phyloP scores from a whole-genome alignment of 2,797 vertebrate species.

The Poliocrania exsul region DNA sequence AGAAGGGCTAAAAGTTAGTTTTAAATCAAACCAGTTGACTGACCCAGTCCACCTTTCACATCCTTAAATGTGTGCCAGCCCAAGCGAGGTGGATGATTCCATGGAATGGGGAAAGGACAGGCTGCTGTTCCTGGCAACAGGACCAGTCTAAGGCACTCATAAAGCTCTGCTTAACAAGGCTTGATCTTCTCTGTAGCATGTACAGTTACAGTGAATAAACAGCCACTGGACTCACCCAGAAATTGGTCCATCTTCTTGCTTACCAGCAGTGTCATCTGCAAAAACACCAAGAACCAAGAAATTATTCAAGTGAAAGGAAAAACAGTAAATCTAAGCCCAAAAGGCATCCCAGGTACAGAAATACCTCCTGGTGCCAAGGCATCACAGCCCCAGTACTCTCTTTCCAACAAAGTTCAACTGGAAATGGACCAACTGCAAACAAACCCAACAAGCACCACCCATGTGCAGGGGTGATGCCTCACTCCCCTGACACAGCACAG shows the following conservation, averaged over 20 bases:
- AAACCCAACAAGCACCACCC: neutral
- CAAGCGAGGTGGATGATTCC: rapidly evolving
- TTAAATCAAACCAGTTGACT: neutral
- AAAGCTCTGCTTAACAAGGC: neutral
- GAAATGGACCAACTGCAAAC: neutral
- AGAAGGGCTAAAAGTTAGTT: neutral
- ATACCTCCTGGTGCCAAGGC: neutral
- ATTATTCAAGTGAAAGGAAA: neutral
- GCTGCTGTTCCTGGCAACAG: neutral
- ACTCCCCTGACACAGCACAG: neutral
- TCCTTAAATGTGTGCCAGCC: neutral
- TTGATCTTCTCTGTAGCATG: neutral
- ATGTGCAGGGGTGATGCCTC: neutral
- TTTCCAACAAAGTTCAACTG: neutral
- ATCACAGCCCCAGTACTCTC: rapidly evolving
- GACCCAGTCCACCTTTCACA: neutral
- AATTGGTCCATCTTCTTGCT: conserved; percentile 70
- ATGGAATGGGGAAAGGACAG: neutral
- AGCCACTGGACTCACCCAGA: conserved; percentile 59
- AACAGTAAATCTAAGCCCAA: neutral
- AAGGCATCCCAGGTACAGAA: neutral
- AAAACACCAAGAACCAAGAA: neutral
- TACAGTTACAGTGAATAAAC: neutral
- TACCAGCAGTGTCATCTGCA: conserved; percentile 66
- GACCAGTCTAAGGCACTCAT: rapidly evolving